These are phyloP conservation scores for Stichodactyla helianthus DNA, from an alignment of 64 coral and sea anemone genomes.

Conservation along the genomic window DNA sequence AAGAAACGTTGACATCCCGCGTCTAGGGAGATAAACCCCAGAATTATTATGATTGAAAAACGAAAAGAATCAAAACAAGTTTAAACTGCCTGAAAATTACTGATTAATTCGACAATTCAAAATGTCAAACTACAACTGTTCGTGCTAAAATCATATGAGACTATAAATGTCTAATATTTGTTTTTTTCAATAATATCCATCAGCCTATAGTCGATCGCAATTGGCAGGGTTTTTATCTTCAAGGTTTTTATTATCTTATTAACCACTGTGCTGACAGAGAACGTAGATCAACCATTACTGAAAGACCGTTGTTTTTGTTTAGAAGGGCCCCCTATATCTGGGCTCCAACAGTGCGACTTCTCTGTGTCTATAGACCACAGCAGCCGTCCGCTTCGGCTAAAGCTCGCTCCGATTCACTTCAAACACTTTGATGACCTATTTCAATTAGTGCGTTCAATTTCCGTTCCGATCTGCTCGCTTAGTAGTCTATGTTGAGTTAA, in stretches of 20 bases:
- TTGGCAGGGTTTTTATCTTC: neutral
- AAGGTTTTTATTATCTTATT: neutral
- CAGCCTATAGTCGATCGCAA: neutral
- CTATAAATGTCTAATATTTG: neutral
- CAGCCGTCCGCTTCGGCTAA: neutral
- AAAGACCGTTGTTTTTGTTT: neutral
- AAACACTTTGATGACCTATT: constrained; percentile 4
- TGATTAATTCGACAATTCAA: neutral
- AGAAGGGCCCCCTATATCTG: neutral
- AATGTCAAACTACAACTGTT: neutral
- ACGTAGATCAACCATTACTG: neutral
- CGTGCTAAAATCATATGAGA: too few species aligned
- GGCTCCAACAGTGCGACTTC: neutral
- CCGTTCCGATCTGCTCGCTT: neutral
- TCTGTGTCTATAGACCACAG: neutral
- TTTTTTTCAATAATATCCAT: neutral
- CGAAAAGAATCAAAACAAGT: neutral
- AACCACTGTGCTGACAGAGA: too few species aligned
- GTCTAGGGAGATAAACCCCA: neutral
- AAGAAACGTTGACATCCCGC: neutral
- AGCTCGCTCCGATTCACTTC: neutral
- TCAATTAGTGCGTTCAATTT: neutral
- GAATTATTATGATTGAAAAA: neutral
- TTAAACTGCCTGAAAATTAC: neutral
- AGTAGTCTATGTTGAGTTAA: neutral